These are phyloP conservation scores for Axea sp. DNA, from an alignment of 2,888 invertebrate genomes.

Conservation along the genomic window DNA sequence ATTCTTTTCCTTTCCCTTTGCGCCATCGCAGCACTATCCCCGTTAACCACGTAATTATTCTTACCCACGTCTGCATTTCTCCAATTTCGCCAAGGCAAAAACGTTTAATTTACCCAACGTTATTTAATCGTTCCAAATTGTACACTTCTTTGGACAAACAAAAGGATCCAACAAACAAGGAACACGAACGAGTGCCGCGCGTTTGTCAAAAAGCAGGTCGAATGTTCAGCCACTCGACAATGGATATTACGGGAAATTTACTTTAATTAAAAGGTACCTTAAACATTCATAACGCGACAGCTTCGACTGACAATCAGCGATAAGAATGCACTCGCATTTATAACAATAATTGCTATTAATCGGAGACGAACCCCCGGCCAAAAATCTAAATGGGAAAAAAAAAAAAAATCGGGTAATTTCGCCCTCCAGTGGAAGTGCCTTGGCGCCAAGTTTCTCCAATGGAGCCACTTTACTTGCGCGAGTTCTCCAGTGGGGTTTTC, in stretches of 20 bases:
- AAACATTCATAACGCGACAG: too few species aligned
- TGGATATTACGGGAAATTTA: too few species aligned
- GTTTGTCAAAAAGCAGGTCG: conserved; percentile 9
- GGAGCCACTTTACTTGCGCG: neutral
- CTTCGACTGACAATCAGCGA: too few species aligned
- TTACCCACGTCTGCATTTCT: conserved; percentile 12
- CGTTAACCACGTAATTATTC: conserved; percentile 34
- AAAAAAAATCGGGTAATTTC: too few species aligned
- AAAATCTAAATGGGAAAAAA: too few species aligned
- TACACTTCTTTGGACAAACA: conserved; percentile 7
- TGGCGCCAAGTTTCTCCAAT: neutral
- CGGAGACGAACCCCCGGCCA: too few species aligned
- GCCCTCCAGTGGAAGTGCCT: too few species aligned
- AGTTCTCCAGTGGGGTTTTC: conserved; percentile 11
- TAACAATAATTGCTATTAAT: too few species aligned
- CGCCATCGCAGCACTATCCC: conserved; percentile 1
- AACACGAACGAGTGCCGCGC: neutral
- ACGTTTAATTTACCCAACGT: conserved; percentile 14
- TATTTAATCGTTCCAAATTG: conserved; percentile 17
- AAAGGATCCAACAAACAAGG: conserved; percentile 11
- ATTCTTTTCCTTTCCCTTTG: neutral
- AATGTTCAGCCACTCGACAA: too few species aligned
- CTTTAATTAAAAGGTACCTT: too few species aligned
- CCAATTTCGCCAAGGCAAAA: conserved; percentile 16
- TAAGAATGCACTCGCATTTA: too few species aligned